Evolutionary conservation across 2,888 invertebrate genomes (phyloP), one percentile per base, ranked within the genome.

Genomic region (Diogma glabrata): DNA sequence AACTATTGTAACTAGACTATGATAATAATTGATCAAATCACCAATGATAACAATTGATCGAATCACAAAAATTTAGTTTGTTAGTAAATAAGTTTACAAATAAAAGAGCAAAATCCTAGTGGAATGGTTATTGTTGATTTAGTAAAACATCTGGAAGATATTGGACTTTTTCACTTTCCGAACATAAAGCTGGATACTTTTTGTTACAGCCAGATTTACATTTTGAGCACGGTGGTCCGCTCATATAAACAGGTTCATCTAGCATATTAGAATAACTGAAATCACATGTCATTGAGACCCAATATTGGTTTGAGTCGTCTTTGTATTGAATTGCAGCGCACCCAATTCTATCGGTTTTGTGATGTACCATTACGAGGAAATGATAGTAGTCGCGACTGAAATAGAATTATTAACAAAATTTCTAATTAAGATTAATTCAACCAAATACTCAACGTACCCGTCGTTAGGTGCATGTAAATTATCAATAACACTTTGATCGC

Each of bases 101-200:
- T n/a, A n/a, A n/a, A n/a, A n/a, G n/a, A n/a, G n/a, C n/a, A n/a
- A n/a, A n/a, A n/a, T n/a, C n/a, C n/a, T n/a, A n/a, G n/a, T n/a
- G n/a, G n/a, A n/a, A n/a, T n/a, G n/a, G n/a, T n/a, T n/a, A n/a
- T n/a, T n/a, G n/a, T n/a, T n/a, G n/a, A n/a, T n/a, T n/a, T 19
- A 40, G n/a, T 19, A 43, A 43, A 43, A 22, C 6, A n/a, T 43
- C 43, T 5, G 43, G 43, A 14, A 43, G n/a, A 43, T 43, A 43
- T 43, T 43, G 20, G 7, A 43, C 43, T n/a, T n/a, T 14, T 43
- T 43, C 43, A 23, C 22, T 22, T 14, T 5, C 16, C 14, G 43
- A 43, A 22, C 43, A 43, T 14, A 43, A 12, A 22, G 43, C 43
- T 22, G 43, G 43, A 9, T 43, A 43, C 4, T 20, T 4, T 43